phyloP scores from a whole-genome alignment of 2,797 vertebrate genomes.

The Myotis vivesi region DNA sequence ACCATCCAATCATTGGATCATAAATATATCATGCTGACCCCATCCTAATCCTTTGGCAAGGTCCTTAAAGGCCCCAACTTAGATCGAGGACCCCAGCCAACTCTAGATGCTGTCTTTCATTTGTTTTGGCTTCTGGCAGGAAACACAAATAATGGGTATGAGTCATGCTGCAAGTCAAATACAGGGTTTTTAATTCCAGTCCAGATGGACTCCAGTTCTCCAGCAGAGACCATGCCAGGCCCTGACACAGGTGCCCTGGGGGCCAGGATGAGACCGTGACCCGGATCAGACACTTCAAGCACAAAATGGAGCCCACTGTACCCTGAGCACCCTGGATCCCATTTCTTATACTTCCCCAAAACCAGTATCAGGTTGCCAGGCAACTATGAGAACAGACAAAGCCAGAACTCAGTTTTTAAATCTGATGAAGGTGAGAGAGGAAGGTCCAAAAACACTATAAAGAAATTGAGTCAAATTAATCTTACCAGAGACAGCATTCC shows the following conservation, averaged over 20 bases:
- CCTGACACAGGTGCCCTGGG: background rate
- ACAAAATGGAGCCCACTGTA: background rate
- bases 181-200: conserved; percentile 56
- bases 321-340: background rate
- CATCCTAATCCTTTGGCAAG: conserved; percentile 51
- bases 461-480: conserved; percentile 28
- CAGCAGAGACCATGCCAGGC: background rate
- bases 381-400: background rate
- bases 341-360: background rate
- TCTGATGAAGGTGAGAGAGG: background rate
- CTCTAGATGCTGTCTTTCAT: conserved; percentile 54
- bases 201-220: conserved; percentile 16
- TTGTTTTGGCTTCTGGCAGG: conserved; percentile 63
- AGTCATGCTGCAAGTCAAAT: conserved; percentile 45
- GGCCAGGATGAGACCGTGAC: background rate
- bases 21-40: background rate
- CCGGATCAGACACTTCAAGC: background rate
- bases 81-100: conserved; percentile 62
- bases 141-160: background rate
- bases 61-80: conserved; percentile 34
- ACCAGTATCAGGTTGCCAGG: background rate
- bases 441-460: background rate
- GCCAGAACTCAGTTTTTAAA: conserved; percentile 30
- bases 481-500: background rate
- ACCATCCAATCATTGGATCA: conserved; percentile 38